phyloP scores from a whole-genome alignment of 2,888 invertebrate genomes.

The Macrophya alboannulata region DNA sequence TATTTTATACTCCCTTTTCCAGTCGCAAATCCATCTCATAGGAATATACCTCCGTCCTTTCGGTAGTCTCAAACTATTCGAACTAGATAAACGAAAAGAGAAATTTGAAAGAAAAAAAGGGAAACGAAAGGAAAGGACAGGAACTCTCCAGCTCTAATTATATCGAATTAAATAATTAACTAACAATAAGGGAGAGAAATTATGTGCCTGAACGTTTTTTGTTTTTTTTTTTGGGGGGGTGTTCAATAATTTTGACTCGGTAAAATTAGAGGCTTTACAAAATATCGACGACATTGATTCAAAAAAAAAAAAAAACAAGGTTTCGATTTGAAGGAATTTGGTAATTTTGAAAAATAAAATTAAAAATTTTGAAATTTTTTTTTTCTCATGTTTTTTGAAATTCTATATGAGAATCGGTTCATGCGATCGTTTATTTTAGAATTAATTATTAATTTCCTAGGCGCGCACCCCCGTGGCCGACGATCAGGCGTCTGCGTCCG shows the following conservation, averaged over 20 bases:
- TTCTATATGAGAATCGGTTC: too few species aligned
- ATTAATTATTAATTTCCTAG: neutral
- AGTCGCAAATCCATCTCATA: neutral
- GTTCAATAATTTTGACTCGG: too few species aligned
- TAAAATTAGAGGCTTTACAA: too few species aligned
- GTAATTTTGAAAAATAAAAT: too few species aligned
- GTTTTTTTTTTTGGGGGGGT: too few species aligned
- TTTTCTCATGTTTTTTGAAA: too few species aligned
- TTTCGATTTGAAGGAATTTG: too few species aligned
- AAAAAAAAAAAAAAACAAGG: too few species aligned
- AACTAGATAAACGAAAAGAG: neutral
- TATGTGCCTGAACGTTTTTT: too few species aligned
- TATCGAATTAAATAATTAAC: conserved; percentile 2
- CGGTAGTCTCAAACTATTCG: neutral
- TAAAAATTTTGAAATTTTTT: too few species aligned
- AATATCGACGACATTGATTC: too few species aligned
- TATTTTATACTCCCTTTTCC: neutral
- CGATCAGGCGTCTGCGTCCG: conserved; percentile 59
- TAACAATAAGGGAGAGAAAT: too few species aligned
- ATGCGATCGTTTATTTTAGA: neutral
- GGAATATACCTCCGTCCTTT: neutral
- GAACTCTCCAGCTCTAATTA: conserved; percentile 11
- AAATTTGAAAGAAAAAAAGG: neutral
- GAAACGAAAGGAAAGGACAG: neutral
- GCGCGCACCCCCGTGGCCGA: conserved; percentile 43